These are phyloP conservation scores for Tachyglossus aculeatus DNA, from an alignment of 2,797 vertebrate genomes.

Conservation along the genomic window DNA sequence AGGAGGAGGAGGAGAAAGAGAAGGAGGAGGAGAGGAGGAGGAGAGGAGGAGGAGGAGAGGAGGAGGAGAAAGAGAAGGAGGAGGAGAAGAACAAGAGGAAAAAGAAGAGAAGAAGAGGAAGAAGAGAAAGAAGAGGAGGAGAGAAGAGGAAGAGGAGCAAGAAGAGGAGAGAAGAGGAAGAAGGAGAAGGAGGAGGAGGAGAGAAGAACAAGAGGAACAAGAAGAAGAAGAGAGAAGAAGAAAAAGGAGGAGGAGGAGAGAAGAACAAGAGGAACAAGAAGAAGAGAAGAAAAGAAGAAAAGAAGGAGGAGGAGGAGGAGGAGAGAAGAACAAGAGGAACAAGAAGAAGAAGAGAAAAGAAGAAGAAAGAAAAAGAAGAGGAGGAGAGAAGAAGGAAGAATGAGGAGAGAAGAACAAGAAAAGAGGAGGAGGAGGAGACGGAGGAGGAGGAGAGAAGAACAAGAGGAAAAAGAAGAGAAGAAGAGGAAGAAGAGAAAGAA, in stretches of 20 bases:
- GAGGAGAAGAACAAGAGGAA: too few species aligned
- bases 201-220: too few species aligned
- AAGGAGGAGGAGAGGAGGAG: background rate
- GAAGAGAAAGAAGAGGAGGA: background rate
- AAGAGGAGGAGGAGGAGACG: too few species aligned
- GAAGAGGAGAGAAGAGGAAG: too few species aligned
- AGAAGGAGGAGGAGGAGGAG: background rate
- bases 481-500: background rate
- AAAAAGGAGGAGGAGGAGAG: background rate
- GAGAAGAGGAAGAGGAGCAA: background rate
- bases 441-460: too few species aligned
- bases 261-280: background rate
- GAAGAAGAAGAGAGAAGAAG: background rate
- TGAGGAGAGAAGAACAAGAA: too few species aligned
- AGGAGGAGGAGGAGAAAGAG: background rate
- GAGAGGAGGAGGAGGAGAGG: background rate
- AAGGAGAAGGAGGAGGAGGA: background rate
- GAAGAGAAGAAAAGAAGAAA: background rate
- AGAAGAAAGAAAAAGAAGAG: background rate
- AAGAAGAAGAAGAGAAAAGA: too few species aligned
- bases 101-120: too few species aligned
- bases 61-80: too few species aligned
- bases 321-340: background rate
- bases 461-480: background rate
- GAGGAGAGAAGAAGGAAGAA: too few species aligned